Evolutionary conservation across 2,888 invertebrate species (phyloP).

Genomic region (Sarcophaga variegata): DNA sequence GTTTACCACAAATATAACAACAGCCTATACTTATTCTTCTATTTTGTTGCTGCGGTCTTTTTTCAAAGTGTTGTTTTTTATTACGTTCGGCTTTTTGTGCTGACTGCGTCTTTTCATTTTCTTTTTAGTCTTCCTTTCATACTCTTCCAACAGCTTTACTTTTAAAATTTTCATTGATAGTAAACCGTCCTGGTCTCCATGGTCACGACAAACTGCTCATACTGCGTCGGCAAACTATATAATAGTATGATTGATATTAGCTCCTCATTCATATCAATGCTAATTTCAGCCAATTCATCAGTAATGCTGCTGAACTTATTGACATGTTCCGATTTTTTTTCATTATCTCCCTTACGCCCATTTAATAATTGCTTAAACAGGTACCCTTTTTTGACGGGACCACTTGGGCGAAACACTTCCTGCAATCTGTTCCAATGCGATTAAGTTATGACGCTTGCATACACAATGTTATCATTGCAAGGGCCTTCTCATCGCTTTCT

Average conservation of each 20-base stretch:
- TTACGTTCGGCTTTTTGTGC: not conserved
- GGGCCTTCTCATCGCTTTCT: constrained; percentile 36
- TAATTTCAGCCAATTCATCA: constrained; percentile 38
- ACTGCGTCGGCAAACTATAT: constrained; percentile 53
- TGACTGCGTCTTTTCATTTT: not conserved
- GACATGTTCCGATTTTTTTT: too few species aligned
- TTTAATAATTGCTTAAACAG: constrained; percentile 57
- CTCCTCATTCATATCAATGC: constrained; percentile 23
- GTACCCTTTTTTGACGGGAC: constrained; percentile 50
- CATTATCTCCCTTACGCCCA: constrained; percentile 35
- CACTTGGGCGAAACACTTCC: constrained; percentile 56
- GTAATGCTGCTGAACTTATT: not conserved
- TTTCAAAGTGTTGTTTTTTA: constrained; percentile 38
- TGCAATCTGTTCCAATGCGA: constrained; percentile 58
- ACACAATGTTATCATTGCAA: constrained; percentile 51
- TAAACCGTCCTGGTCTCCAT: constrained; percentile 57
- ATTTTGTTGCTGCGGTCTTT: constrained; percentile 3
- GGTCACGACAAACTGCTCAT: constrained; percentile 58
- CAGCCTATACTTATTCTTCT: not conserved
- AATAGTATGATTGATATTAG: constrained; percentile 50
- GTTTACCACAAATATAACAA: constrained; percentile 31
- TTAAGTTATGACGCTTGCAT: constrained; percentile 48
- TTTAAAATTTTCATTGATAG: constrained; percentile 57
- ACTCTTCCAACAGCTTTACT: constrained; percentile 60
- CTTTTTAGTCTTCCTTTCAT: constrained; percentile 39